Evolutionary conservation across 2,888 invertebrate genomes (phyloP).

Genomic region (Pecten maximus): DNA sequence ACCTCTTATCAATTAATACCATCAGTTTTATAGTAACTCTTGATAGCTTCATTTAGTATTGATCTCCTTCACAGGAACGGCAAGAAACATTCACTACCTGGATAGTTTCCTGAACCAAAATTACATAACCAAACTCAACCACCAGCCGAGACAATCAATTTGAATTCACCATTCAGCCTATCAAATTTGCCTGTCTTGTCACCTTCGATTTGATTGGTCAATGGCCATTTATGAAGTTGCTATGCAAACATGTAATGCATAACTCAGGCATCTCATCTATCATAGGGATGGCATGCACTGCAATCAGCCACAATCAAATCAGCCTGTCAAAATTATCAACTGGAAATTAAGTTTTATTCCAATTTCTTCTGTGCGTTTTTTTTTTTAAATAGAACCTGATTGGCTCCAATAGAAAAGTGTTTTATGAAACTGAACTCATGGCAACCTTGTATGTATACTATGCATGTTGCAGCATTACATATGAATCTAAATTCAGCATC

Average conservation of each 20-base stretch:
- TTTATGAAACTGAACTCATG: not conserved
- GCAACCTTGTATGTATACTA: too few relatives aligned
- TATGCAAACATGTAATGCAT: not conserved
- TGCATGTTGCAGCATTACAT: too few relatives aligned
- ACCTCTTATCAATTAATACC: too few relatives aligned
- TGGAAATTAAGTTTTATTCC: not conserved
- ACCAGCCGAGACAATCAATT: not conserved
- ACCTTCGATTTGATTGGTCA: not conserved
- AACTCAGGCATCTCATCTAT: not conserved
- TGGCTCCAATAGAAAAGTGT: not conserved
- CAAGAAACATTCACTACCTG: not conserved
- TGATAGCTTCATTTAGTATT: not conserved
- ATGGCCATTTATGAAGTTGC: not conserved
- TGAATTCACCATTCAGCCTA: not conserved
- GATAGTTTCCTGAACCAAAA: not conserved
- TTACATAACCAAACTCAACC: not conserved
- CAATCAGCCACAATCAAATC: not conserved
- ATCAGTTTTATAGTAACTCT: too few relatives aligned
- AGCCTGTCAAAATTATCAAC: constrained; percentile 1
- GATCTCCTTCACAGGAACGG: not conserved
- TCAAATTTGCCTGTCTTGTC: not conserved
- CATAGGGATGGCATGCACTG: not conserved
- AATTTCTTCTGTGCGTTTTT: not conserved
- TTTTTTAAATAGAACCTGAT: not conserved
- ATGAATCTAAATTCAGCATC: too few relatives aligned